Base-by-base conservation (phyloP, 2,888 invertebrate species). In the Liopterus haemorrhoidalis region DNA sequence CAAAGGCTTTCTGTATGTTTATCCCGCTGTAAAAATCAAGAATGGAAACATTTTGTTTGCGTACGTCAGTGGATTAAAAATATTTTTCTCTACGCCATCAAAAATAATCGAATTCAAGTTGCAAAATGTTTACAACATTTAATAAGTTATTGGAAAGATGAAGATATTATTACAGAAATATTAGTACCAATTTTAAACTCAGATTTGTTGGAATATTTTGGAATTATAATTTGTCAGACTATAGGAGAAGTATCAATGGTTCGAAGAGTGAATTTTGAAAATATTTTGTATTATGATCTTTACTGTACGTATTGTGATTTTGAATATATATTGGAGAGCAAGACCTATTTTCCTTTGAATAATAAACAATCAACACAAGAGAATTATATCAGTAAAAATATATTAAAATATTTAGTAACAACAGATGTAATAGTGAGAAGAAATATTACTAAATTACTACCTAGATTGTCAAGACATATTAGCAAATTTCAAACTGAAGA, bases 381-480 rank as follows among this genome's bases (percentile, higher is more conserved):
- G 57, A 8, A 57, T 57, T 44, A 25, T 61, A 15, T 46, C 60
- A 61, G 42, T 46, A 49, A n/a, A 30, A 6, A 1, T 8, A 44
- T 22, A 18, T 20, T 63, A 9, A 50, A 52, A 27, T 49, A 62
- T 31, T 48, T 67, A 8, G 49, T 56, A 30, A 61, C 60, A 4
- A 48, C 55, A n/a, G 57, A 57, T 20, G 12, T 40, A 12, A 53
- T 56, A 18, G 58, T 68, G 20, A 68, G 68, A 45, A 52, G 61
- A 9, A 45, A 56, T 11, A 59, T 68, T 38, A 61, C 72, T 2
- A 52, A 63, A 43, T 60, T 64, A 40, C 56, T 74, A 28, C 64
- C 65, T n/a, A 53, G 57, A 33, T 60, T 72, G 35, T 66, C 71
- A 2, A 70, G 66, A 54, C 73, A 74, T 56, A 50, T 68, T 1